Evolutionary conservation across 2,797 vertebrate genomes (phyloP).

Genomic region (Fratercula arctica): DNA sequence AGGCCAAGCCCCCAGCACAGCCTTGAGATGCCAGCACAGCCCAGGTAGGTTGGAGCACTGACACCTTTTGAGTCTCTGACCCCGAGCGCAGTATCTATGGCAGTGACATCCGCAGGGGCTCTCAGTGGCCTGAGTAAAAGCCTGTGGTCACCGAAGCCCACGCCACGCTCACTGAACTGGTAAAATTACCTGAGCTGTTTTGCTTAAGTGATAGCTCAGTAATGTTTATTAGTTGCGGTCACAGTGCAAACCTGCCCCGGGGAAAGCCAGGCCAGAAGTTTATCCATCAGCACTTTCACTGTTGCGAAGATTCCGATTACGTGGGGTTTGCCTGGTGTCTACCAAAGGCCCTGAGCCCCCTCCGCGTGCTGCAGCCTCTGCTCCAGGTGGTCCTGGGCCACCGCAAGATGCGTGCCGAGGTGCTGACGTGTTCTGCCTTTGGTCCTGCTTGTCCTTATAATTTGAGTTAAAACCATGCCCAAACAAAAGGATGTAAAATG

Average conservation of each 20-base stretch:
- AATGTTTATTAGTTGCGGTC: background rate
- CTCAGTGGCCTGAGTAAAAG: background rate
- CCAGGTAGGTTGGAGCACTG: rapidly evolving
- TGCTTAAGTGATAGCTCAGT: background rate
- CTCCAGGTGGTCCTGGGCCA: background rate
- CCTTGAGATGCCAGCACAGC: background rate
- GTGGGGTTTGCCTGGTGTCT: background rate
- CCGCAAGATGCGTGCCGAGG: background rate
- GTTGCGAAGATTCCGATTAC: rapidly evolving
- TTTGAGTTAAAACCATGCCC: background rate
- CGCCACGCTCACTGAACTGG: background rate
- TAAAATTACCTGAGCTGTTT: background rate
- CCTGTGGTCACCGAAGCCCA: background rate
- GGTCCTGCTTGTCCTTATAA: background rate
- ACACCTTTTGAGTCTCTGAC: background rate
- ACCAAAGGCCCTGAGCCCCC: background rate
- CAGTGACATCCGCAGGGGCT: background rate
- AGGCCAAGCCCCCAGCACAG: background rate
- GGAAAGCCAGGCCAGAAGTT: background rate
- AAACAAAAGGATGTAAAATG: background rate
- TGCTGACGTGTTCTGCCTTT: background rate
- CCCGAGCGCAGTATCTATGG: rapidly evolving
- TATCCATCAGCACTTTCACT: background rate
- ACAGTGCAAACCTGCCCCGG: background rate
- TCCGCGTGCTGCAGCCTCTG: background rate